Evolutionary conservation across 2,113 vertebrate genomes (phyloP), one percentile per base, ranked within the genome.

Genomic region (Charina bottae): DNA sequence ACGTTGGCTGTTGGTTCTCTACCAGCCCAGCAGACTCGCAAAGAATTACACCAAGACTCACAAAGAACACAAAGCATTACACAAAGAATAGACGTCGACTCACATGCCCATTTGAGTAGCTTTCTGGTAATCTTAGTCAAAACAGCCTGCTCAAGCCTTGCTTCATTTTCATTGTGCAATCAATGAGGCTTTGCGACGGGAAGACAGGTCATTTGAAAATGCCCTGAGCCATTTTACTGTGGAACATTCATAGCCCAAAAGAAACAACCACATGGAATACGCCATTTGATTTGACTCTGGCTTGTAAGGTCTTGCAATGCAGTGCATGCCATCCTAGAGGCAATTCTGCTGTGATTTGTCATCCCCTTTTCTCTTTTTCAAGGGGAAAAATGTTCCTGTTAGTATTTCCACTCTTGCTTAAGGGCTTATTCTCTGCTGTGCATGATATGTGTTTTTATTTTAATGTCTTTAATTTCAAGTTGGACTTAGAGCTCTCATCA

Each of bases 281-380:
- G 86, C 7, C 13, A 85, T 94, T 96, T 93, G 28, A 93, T 93
- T 96, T 88, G 59, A 92, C 58, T 54, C 46, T 46, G 64, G 89
- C 86, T 91, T 94, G 72, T 59, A 85, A 91, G 78, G 90, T 88
- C 83, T 59, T 26, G 68, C 85, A 95, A 37, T 78, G 28, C 42
- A 49, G 26, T n/a, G 54, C 58, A 86, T 85, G 10, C 9, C 68
- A 49, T 92, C 89, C 94, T 93, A 90, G 85, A 0, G 4, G 92
- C 68, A 91, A 92, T 54, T 92, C 78, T 90, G 53, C 37, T 93
- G 93, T 89, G 33, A 90, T 78, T 54, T 89, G 55, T 68, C 72
- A 87, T 92, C 56, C 91, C 94, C 13, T 58, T 3, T 26, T 46
- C n/a, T 33, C 12, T 28, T 60, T 59, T 95, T 91, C 91, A 92